Evolutionary conservation across 2,797 vertebrate genomes (phyloP).

Genomic region (Galago senegalensis): DNA sequence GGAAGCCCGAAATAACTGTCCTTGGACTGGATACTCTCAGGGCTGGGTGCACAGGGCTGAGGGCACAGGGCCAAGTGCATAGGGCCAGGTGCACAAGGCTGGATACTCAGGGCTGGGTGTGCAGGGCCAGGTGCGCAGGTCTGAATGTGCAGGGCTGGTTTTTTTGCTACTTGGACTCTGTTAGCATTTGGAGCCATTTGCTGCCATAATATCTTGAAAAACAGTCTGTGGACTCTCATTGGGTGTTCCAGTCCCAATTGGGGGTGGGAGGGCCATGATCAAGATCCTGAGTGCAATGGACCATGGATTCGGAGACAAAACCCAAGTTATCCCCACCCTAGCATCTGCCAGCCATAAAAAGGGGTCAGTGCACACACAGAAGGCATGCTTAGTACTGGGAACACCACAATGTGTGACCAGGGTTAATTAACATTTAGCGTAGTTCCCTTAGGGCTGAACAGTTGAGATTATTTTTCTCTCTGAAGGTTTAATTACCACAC

Average conservation of each 20-base stretch:
- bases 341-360: not conserved
- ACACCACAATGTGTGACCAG: not conserved
- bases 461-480: not conserved
- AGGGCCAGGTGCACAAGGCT: too few species aligned
- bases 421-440: not conserved
- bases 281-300: not conserved
- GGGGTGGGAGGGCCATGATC: not conserved
- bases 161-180: slow-evolving; percentile 48
- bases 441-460: not conserved
- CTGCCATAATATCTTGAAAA: not conserved
- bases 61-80: too few species aligned
- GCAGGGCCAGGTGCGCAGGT: too few species aligned
- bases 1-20: not conserved
- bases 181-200: not conserved
- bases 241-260: not conserved
- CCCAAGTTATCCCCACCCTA: not conserved
- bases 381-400: not conserved
- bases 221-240: not conserved
- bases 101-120: too few species aligned
- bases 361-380: not conserved
- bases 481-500: not conserved
- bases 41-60: too few species aligned
- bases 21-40: not conserved
- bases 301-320: not conserved
- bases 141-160: not conserved